Conservation (phyloP, 2,113 vertebrate species). For the Rostratula benghalensis region DNA sequence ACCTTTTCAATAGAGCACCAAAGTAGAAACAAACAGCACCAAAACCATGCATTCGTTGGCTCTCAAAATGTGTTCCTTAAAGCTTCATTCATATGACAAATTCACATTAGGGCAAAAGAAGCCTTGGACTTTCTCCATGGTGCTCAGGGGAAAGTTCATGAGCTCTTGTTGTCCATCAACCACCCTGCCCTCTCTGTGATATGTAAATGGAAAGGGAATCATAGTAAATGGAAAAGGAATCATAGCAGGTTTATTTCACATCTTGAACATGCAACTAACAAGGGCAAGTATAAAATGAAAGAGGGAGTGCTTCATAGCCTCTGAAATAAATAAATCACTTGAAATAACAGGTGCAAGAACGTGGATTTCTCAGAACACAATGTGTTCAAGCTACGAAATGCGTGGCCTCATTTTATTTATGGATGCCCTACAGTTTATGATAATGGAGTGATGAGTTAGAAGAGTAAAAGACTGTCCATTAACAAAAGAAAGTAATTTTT, state of each 20-base stretch:
- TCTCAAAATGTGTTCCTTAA: slow-evolving; percentile 46
- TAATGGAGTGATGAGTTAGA: background rate
- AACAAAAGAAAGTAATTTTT: background rate
- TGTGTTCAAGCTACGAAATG: background rate
- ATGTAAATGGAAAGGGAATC: slow-evolving; percentile 34
- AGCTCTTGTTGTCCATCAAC: slow-evolving; percentile 48
- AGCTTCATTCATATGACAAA: slow-evolving; percentile 45
- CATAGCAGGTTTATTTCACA: background rate
- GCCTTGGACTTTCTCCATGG: slow-evolving; percentile 32
- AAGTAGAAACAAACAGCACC: background rate
- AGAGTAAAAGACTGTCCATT: background rate
- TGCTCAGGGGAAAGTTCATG: slow-evolving; percentile 55
- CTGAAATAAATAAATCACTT: slow-evolving; percentile 50
- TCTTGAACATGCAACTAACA: slow-evolving; percentile 37
- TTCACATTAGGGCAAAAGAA: slow-evolving; percentile 27
- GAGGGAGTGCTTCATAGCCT: background rate
- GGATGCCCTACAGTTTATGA: background rate
- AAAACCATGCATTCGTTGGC: background rate
- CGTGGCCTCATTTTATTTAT: background rate
- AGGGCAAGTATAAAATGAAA: slow-evolving; percentile 38
- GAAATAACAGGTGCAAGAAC: slow-evolving; percentile 11
- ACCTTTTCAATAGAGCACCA: background rate
- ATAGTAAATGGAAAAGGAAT: slow-evolving; percentile 8
- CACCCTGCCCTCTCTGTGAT: slow-evolving; percentile 32
- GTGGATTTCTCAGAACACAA: background rate